Base-by-base conservation (phyloP, 2,888 invertebrate species). In the Sinopyrophorus schimmeli region DNA sequence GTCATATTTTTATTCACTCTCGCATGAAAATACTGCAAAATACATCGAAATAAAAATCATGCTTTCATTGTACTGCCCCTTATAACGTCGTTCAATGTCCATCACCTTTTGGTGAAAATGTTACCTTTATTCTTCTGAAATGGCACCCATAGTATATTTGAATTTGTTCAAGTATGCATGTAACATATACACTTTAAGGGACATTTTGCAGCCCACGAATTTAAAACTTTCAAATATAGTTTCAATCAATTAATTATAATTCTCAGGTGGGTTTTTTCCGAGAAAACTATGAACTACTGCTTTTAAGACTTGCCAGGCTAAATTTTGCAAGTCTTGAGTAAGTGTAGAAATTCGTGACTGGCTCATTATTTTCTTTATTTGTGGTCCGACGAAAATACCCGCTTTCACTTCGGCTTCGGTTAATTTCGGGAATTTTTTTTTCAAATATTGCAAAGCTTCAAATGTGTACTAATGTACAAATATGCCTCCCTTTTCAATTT, bases 81-180 rank as follows among this genome's bases (percentile, higher is more conserved):
- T 57, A 40, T 64, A 65, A 35, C 58, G 54, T 26, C 31, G 40
- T 59, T 63, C 60, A 24, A 63, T 56, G 32, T 54, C 32, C 58
- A 57, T 56, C 11, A 65, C 48, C 32, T 65, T 61, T 38, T 63
- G 58, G 40, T 65, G 60, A 43, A 66, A 66, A 50, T 58, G 57
- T 53, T 66, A 60, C 31, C 61, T 62, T 57, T 64, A 62, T 40
- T 67, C 61, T 54, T 66, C 62, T 11, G 57, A 64, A 28, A 59
- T 59, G 4, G 50, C 57, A 28, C 61, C 61, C 55, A 63, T 56
- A 32, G 61, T 63, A 16, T 62, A 43, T 52, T 59, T 50, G 42
- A 60, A 62, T 9, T 18, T n/a, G n/a, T 63, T 60, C 15, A 66
- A 46, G 48, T 66, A 61, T 51, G 59, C 48, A 59, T 63, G 55